phyloP scores from a whole-genome alignment of 1,140 invertebrate genomes.

The Aphelenchoides fujianensis region DNA sequence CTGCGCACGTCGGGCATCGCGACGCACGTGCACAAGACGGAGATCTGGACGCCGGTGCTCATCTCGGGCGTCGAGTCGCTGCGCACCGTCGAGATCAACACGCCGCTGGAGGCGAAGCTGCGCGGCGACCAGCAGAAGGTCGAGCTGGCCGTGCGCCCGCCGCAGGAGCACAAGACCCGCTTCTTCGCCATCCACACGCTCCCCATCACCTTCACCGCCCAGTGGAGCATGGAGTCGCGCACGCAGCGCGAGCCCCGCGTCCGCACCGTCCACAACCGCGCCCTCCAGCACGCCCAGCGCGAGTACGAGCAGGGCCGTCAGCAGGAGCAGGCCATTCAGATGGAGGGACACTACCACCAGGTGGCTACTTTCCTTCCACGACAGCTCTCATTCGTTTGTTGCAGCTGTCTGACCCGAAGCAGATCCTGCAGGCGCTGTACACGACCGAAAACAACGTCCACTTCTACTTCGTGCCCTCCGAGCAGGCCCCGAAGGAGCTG shows the following conservation, averaged over 20 bases:
- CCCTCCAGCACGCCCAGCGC: conserved; percentile 17
- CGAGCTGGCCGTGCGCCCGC: conserved; percentile 27
- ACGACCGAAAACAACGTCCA: conserved; percentile 41
- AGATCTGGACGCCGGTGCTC: conserved; percentile 7
- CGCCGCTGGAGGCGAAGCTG: conserved; percentile 30
- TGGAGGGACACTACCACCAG: conserved; percentile 14
- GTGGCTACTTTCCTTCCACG: background rate
- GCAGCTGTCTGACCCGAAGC: conserved; percentile 6
- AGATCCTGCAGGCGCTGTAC: conserved; percentile 37
- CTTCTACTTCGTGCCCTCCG: conserved; percentile 34
- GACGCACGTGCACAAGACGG: background rate
- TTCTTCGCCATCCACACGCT: conserved; percentile 36
- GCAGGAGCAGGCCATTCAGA: conserved; percentile 20
- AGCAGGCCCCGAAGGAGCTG: conserved; percentile 29
- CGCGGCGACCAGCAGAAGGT: background rate
- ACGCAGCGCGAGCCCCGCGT: background rate
- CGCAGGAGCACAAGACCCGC: conserved; percentile 23
- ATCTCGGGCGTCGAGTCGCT: conserved; percentile 29
- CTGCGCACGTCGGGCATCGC: background rate
- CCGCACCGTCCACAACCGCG: conserved; percentile 23
- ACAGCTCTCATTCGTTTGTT: too few species aligned
- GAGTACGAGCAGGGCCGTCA: background rate
- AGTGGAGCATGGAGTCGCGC: background rate
- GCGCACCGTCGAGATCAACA: conserved; percentile 32
- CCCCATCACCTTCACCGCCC: conserved; percentile 37